Base-by-base conservation (phyloP, 1,140 invertebrate genomes). In the Ladona fulva region DNA sequence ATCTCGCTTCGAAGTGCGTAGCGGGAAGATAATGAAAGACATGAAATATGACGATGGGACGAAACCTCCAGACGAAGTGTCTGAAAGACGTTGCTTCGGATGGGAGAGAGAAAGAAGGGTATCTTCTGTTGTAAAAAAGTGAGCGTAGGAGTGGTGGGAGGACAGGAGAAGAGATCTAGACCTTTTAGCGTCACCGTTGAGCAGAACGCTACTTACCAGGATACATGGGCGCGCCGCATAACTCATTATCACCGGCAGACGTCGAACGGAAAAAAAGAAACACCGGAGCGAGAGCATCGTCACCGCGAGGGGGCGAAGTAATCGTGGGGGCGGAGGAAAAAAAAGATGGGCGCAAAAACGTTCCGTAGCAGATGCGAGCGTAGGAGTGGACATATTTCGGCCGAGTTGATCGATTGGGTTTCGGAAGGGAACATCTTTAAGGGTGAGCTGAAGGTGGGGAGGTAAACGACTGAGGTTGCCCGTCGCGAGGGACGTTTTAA, bases 331-430 rank as follows among this genome's bases (percentile, higher is more conserved):
- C 16, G 52, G 52, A 66, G 52, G 12, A 6, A 66, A 66, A 22
- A 66, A 66, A 22, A 66, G 12, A 66, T 6, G 5, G n/a, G 3
- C 16, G 52, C 29, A 37, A 37, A 37, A 37, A 37, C 29, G 52
- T 6, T 66, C 16, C 16, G 52, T 16, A 66, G 52, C 52, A 5
- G 52, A 37, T 22, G 52, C 1, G 52, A 3, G 52, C 52, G 52
- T 66, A 66, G 52, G 52, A 66, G 52, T 66, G 52, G 52, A 66
- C 52, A 66, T 66, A 66, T 66, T 66, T 66, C 52, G 52, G 12
- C n/a, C 52, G 52, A 66, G 14, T 66, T 66, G 52, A 66, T 66
- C n/a, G 52, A 66, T 66, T 66, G 52, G n/a, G 29, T 22, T 66
- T 22, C 52, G 52, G 29, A 37, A 22, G 52, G 44, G 52, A 66